These are phyloP conservation scores for Bradysia coprophila DNA, from an alignment of 1,140 invertebrate species.

Conservation along the genomic window DNA sequence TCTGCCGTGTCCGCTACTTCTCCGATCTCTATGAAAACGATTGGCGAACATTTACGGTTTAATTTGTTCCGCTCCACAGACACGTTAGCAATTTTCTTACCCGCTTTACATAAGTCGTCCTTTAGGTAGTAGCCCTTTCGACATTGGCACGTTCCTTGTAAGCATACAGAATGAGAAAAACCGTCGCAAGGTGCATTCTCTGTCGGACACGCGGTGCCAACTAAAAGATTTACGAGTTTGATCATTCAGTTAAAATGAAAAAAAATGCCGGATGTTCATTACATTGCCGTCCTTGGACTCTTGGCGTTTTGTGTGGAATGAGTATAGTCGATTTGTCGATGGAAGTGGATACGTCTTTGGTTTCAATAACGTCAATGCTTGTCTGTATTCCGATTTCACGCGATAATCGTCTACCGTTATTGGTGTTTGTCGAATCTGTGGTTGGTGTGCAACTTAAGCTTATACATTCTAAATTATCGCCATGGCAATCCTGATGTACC, in stretches of 20 bases:
- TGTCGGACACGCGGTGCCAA: slow-evolving; percentile 15
- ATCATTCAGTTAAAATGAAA: background rate
- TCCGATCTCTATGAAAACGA: slow-evolving; percentile 12
- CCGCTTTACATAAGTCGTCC: slow-evolving; percentile 21
- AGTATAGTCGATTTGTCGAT: slow-evolving; percentile 7
- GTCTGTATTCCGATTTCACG: background rate
- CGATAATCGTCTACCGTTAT: background rate
- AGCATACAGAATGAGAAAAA: slow-evolving; percentile 16
- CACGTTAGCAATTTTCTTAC: slow-evolving; percentile 6
- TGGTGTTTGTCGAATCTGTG: background rate
- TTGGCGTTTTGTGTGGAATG: too few relatives aligned
- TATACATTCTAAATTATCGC: slow-evolving; percentile 11
- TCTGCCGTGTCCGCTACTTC: slow-evolving; percentile 21
- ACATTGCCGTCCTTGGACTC: slow-evolving; percentile 17
- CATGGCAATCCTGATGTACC: slow-evolving; percentile 20
- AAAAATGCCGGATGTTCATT: slow-evolving; percentile 4
- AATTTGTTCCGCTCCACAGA: too few relatives aligned
- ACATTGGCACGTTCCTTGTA: slow-evolving; percentile 16
- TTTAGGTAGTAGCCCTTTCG: slow-evolving; percentile 15
- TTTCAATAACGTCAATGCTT: background rate
- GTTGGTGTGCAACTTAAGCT: slow-evolving; percentile 5
- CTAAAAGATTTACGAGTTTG: background rate
- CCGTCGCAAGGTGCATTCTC: slow-evolving; percentile 16
- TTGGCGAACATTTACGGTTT: background rate
- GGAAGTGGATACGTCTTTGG: background rate